Evolutionary conservation across 2,797 vertebrate species (phyloP).

Genomic region (Hemibagrus guttatus): DNA sequence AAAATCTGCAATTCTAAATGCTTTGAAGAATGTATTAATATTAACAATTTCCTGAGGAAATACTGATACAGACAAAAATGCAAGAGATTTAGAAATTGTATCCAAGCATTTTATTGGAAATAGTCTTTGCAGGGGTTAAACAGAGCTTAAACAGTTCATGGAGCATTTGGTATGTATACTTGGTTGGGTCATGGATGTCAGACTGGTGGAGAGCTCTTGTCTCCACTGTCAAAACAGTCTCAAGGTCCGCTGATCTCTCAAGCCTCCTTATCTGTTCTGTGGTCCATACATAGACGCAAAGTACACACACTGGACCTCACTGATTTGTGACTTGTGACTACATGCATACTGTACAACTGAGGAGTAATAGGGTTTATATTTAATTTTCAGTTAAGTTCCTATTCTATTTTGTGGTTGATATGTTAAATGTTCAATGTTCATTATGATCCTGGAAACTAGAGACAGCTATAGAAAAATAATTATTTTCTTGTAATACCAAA

Average conservation of each 20-base stretch:
- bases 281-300: conserved; percentile 6
- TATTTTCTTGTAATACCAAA: background rate
- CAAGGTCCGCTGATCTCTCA: conserved; percentile 24
- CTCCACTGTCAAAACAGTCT: conserved; percentile 30
- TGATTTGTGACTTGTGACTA: conserved; percentile 16
- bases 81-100: background rate
- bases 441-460: background rate
- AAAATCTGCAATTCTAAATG: background rate
- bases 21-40: background rate
- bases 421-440: background rate
- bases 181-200: conserved; percentile 25
- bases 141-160: conserved; percentile 7
- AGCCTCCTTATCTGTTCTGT: conserved; percentile 21
- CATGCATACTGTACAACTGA: background rate
- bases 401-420: background rate
- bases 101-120: background rate
- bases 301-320: conserved; percentile 6
- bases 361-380: background rate
- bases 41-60: background rate
- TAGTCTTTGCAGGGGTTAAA: background rate
- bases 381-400: background rate
- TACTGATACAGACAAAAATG: background rate
- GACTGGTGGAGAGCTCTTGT: conserved; percentile 36
- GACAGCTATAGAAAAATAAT: background rate
- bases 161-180: conserved; percentile 24